Conservation (phyloP, 1,140 invertebrate species). For the Trichoplusia ni region DNA sequence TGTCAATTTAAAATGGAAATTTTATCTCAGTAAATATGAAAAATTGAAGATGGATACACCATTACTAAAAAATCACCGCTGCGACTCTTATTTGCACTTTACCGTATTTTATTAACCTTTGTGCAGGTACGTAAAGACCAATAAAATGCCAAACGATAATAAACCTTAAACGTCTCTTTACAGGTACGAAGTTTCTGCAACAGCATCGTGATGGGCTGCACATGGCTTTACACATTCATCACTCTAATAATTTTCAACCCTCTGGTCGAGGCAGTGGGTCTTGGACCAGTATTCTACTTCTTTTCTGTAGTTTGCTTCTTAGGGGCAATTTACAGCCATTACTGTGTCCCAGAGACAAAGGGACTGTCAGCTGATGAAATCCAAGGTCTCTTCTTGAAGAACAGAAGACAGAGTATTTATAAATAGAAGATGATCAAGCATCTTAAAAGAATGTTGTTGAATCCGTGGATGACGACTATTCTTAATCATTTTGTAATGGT, state of each 20-base stretch:
- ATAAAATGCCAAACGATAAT: background rate
- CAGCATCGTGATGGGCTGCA: slow-evolving; percentile 57
- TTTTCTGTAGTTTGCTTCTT: slow-evolving; percentile 61
- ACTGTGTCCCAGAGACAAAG: slow-evolving; percentile 68
- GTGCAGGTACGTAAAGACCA: too few species aligned
- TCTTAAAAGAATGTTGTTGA: too few species aligned
- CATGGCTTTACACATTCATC: slow-evolving; percentile 70
- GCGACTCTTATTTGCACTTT: too few species aligned
- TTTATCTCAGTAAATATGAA: too few species aligned
- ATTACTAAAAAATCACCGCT: too few species aligned
- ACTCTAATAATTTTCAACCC: slow-evolving; percentile 68
- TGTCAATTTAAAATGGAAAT: too few species aligned
- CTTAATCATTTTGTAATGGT: too few species aligned
- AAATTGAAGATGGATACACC: too few species aligned
- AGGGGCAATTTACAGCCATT: slow-evolving; percentile 56
- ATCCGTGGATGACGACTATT: too few species aligned
- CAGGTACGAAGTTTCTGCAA: slow-evolving; percentile 71
- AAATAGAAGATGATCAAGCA: background rate
- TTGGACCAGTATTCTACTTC: slow-evolving; percentile 61
- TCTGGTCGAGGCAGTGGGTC: slow-evolving; percentile 52
- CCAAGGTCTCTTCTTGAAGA: slow-evolving; percentile 61
- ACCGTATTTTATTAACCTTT: too few species aligned
- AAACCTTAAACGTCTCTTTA: slow-evolving; percentile 4
- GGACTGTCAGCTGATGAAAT: slow-evolving; percentile 66
- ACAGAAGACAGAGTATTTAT: slow-evolving; percentile 26